Base-by-base conservation (phyloP, 2,113 vertebrate genomes). In the Saguinus imperator region DNA sequence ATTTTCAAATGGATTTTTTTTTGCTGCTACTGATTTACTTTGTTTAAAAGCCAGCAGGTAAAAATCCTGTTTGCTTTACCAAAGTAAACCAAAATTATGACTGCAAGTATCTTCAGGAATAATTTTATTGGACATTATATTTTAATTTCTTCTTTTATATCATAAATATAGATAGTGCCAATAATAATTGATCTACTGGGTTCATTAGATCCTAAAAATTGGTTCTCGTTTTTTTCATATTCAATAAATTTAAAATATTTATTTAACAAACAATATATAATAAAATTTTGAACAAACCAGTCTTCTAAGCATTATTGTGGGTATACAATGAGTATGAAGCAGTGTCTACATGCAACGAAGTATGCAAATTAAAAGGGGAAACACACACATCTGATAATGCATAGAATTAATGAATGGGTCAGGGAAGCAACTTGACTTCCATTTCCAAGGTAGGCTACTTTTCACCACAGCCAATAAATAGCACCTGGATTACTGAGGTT, bases 81-180 rank as follows among this genome's bases (percentile, higher is more conserved):
- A 84, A 85, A 90, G 37, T 66, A 90, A 94, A 61, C 52, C 45
- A 76, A 95, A 83, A 55, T 92, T 85, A 40, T 79, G 32, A 85
- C 66, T 70, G 8, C 17, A 64, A 23, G 7, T 72, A 50, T 52
- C 37, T 93, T 79, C 32, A 61, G 40, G 58, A 88, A 55, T 57
- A 89, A 21, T 48, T 64, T 82, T 85, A 76, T 18, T 89, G n/a
- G 9, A 52, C 86, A 45, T 35, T 75, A n/a, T 6, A 64, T 20
- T 87, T 61, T 20, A 27, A 70, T 87, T 95, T 84, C 14, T 45
- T 58, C 92, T 87, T 58, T 94, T 58, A 50, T 81, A 18, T 81
- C 20, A 43, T 84, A 83, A 81, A 81, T 80, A 29, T 23, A 94
- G 64, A 94, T 72, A 68, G 7, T 37, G 10, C 11, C 43, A 75